phyloP scores from a whole-genome alignment of 2,113 vertebrate genomes.

The Macquaria ambigua region DNA sequence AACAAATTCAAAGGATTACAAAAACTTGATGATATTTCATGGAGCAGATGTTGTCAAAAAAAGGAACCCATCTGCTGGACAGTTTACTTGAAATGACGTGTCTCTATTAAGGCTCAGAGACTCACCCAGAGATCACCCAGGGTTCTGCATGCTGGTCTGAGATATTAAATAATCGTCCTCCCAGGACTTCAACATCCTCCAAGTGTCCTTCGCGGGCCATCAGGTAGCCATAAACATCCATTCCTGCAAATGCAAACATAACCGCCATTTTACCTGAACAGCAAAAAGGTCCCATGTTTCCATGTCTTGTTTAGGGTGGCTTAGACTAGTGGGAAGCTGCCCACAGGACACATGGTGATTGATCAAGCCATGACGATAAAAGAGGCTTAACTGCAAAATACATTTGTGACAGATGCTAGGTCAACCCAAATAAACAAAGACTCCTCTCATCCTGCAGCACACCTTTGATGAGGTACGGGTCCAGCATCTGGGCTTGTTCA shows the following conservation, averaged over 20 bases:
- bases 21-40: not conserved
- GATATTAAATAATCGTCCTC: conserved; percentile 97
- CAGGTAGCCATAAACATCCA: conserved; percentile 98
- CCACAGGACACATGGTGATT: not conserved
- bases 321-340: not conserved
- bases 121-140: conserved; percentile 98
- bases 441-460: not conserved
- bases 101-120: not conserved
- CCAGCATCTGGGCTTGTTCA: conserved; percentile 98
- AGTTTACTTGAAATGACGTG: not conserved
- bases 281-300: not conserved
- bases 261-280: not conserved
- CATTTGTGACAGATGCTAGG: not conserved
- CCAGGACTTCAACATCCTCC: conserved; percentile 98
- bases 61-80: not conserved
- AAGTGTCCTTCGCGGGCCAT: conserved; percentile 95
- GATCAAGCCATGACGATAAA: not conserved
- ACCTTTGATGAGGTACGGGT: conserved; percentile 99
- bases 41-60: not conserved
- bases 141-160: conserved; percentile 98
- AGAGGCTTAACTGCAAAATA: not conserved
- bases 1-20: not conserved
- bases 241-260: conserved; percentile 84
- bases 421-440: not conserved
- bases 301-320: not conserved